phyloP scores from a whole-genome alignment of 2,888 invertebrate genomes.

The Chrysotoxum bicinctum region DNA sequence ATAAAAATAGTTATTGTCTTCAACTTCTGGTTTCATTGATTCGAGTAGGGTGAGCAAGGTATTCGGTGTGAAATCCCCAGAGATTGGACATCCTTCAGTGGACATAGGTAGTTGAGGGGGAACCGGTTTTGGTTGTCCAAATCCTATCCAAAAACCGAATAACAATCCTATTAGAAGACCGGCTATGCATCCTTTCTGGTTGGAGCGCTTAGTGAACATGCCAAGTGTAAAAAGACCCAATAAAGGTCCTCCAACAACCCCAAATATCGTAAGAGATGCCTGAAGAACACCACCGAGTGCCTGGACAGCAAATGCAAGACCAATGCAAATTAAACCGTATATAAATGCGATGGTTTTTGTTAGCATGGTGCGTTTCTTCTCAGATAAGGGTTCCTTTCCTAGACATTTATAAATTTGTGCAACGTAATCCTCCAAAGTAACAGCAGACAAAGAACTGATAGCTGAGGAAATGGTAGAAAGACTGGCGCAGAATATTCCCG shows the following conservation, averaged over 20 bases:
- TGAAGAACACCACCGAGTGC: slow-evolving; percentile 93
- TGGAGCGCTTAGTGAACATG: slow-evolving; percentile 89
- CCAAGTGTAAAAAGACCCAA: slow-evolving; percentile 92
- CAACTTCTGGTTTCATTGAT: not conserved
- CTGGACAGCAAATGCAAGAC: slow-evolving; percentile 91
- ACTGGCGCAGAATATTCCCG: slow-evolving; percentile 95
- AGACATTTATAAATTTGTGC: slow-evolving; percentile 82
- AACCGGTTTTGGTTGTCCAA: slow-evolving; percentile 89
- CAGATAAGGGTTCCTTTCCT: slow-evolving; percentile 79
- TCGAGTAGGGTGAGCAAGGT: slow-evolving; percentile 15
- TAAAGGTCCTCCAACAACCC: slow-evolving; percentile 93
- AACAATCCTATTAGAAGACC: slow-evolving; percentile 86
- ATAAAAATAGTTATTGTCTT: slow-evolving; percentile 76
- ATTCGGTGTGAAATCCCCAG: slow-evolving; percentile 65
- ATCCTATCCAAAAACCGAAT: slow-evolving; percentile 91
- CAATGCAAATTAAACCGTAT: slow-evolving; percentile 90
- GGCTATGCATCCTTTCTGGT: slow-evolving; percentile 87
- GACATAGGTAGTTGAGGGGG: slow-evolving; percentile 84
- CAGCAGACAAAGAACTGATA: slow-evolving; percentile 94
- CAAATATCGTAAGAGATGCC: slow-evolving; percentile 92
- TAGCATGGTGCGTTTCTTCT: slow-evolving; percentile 82
- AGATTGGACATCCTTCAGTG: slow-evolving; percentile 83
- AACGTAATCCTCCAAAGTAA: slow-evolving; percentile 93
- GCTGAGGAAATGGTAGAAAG: slow-evolving; percentile 95
- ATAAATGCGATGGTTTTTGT: slow-evolving; percentile 87